Evolutionary conservation across 2,797 vertebrate genomes (phyloP).

Genomic region (Xenops minutus): DNA sequence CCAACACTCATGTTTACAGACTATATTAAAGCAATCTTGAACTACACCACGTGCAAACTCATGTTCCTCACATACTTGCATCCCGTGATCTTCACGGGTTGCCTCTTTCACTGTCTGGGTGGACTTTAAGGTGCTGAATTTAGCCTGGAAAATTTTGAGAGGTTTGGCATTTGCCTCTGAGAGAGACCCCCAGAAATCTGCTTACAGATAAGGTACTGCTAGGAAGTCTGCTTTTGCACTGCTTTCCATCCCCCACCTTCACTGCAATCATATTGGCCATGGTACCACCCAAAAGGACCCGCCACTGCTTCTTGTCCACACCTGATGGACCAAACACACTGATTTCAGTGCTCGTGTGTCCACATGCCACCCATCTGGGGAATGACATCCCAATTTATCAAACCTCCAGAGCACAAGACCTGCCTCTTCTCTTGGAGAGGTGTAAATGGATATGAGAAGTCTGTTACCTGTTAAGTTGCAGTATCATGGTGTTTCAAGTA

Average conservation of each 20-base stretch:
- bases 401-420: not conserved
- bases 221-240: not conserved
- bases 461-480: not conserved
- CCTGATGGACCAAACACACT: not conserved
- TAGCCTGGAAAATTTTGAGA: not conserved
- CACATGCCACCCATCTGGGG: rapidly evolving
- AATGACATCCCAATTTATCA: rapidly evolving
- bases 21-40: not conserved
- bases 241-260: not conserved
- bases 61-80: not conserved
- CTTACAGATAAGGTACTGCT: not conserved
- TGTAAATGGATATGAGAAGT: not conserved
- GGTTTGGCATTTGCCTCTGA: not conserved
- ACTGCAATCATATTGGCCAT: not conserved
- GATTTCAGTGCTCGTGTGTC: not conserved
- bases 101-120: not conserved
- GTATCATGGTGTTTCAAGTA: not conserved
- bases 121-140: not conserved
- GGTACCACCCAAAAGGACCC: not conserved
- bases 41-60: not conserved
- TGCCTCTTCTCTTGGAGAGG: not conserved
- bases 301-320: rapidly evolving
- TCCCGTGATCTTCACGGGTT: not conserved
- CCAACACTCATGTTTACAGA: not conserved
- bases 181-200: not conserved